Conservation (phyloP, 2,888 invertebrate species). For the Gnatocerus cornutus region DNA sequence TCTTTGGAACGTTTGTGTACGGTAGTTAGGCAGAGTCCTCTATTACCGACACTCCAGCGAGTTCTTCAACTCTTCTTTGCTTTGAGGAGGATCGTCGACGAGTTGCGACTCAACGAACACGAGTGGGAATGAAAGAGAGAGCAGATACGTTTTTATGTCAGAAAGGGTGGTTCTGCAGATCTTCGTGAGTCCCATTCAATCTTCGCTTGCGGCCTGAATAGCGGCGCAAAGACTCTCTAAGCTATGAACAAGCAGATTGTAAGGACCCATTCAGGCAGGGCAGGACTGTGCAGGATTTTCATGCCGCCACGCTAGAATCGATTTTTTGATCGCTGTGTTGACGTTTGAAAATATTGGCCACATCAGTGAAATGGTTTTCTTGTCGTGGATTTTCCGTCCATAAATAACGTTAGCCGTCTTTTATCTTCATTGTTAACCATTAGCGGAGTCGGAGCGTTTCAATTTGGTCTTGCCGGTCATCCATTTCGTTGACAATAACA, state of each 20-base stretch:
- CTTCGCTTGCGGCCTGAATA: slow-evolving; percentile 55
- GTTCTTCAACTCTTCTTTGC: slow-evolving; percentile 53
- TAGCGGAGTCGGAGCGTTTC: slow-evolving; percentile 8
- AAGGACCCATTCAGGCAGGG: slow-evolving; percentile 49
- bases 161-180: slow-evolving; percentile 50
- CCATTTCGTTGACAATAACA: slow-evolving; percentile 16
- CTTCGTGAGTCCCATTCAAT: slow-evolving; percentile 54
- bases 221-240: slow-evolving; percentile 55
- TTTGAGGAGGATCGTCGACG: slow-evolving; percentile 45
- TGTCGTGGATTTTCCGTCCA: neutral
- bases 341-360: too few relatives aligned
- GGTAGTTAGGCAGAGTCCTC: slow-evolving; percentile 58
- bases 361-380: too few relatives aligned
- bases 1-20: slow-evolving; percentile 56
- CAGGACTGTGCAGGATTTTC: slow-evolving; percentile 13
- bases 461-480: slow-evolving; percentile 4
- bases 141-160: slow-evolving; percentile 55
- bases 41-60: slow-evolving; percentile 59
- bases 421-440: slow-evolving; percentile 13
- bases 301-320: too few relatives aligned
- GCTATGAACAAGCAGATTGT: slow-evolving; percentile 55
- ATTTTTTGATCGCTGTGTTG: too few relatives aligned
- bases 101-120: slow-evolving; percentile 35
- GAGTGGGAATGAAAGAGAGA: slow-evolving; percentile 38
- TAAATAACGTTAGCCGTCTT: neutral